These are phyloP conservation scores for Tupaia chinensis DNA, from an alignment of 2,113 vertebrate species.

Conservation along the genomic window DNA sequence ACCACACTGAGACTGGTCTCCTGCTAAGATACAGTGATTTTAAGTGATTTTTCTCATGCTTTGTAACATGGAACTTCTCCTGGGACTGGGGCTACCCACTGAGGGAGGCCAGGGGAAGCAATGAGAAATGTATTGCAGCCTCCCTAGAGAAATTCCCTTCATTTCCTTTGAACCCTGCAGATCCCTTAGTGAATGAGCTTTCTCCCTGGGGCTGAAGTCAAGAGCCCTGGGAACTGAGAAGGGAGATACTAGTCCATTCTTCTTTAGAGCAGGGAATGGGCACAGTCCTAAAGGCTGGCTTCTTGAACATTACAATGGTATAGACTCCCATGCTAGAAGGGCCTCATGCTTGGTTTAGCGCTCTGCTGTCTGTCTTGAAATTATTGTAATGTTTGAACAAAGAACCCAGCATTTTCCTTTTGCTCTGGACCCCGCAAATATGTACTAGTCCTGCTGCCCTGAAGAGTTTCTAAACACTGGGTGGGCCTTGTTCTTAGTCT, in stretches of 20 bases:
- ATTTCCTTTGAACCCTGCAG: neutral
- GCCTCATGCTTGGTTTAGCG: neutral
- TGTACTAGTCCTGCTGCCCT: neutral
- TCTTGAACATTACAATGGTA: neutral
- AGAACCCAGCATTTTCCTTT: slow-evolving; percentile 31
- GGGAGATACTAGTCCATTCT: neutral
- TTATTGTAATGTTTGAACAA: slow-evolving; percentile 45
- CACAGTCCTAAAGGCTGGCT: neutral
- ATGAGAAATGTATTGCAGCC: neutral
- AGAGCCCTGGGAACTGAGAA: neutral
- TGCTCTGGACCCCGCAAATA: neutral
- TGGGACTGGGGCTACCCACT: neutral
- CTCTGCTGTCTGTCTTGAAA: neutral
- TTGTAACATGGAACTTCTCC: slow-evolving; percentile 46
- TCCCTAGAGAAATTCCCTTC: slow-evolving; percentile 31
- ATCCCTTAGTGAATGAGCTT: neutral
- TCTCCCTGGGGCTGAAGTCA: neutral
- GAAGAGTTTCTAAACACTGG: slow-evolving; percentile 31
- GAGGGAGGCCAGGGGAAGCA: slow-evolving; percentile 21
- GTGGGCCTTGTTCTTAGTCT: neutral
- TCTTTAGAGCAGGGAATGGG: neutral
- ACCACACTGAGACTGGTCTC: slow-evolving; percentile 23
- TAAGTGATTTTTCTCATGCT: slow-evolving; percentile 54
- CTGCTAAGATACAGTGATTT: slow-evolving; percentile 44
- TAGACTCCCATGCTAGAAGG: neutral